phyloP scores from a whole-genome alignment of 2,888 invertebrate species.

The Mimachlamys varia region DNA sequence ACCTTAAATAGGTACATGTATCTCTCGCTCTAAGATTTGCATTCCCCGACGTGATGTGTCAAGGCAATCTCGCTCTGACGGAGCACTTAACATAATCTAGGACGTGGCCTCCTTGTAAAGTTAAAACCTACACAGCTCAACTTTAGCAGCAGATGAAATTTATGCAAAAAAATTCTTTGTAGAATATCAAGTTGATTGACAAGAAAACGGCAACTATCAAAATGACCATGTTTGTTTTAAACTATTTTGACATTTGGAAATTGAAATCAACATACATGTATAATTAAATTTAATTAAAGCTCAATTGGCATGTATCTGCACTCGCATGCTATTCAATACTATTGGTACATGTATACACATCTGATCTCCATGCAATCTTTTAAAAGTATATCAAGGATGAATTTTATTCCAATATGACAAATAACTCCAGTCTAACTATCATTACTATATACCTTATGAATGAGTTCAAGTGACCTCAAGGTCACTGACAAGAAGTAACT shows the following conservation, averaged over 20 bases:
- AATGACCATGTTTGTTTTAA: neutral
- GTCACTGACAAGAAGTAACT: too few relatives aligned
- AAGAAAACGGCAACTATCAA: slow-evolving; percentile 23
- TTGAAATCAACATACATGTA: neutral
- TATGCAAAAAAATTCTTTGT: neutral
- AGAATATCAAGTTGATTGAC: slow-evolving; percentile 6
- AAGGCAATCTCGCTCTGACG: neutral
- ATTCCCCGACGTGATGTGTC: slow-evolving; percentile 19
- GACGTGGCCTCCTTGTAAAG: neutral
- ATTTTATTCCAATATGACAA: too few relatives aligned
- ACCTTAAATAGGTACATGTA: neutral
- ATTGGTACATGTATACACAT: neutral
- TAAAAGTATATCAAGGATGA: too few relatives aligned
- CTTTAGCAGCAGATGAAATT: neutral
- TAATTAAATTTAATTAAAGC: neutral
- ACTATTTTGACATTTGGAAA: neutral
- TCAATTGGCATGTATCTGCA: neutral
- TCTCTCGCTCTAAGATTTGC: neutral
- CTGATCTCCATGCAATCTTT: too few relatives aligned
- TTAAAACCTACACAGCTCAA: neutral
- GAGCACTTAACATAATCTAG: neutral
- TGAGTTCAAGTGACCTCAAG: too few relatives aligned
- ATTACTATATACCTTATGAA: too few relatives aligned
- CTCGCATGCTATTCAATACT: neutral
- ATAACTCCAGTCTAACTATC: too few relatives aligned